These are phyloP conservation scores for Tribolium castaneum DNA, from an alignment of 1,140 invertebrate genomes.

Conservation along the genomic window DNA sequence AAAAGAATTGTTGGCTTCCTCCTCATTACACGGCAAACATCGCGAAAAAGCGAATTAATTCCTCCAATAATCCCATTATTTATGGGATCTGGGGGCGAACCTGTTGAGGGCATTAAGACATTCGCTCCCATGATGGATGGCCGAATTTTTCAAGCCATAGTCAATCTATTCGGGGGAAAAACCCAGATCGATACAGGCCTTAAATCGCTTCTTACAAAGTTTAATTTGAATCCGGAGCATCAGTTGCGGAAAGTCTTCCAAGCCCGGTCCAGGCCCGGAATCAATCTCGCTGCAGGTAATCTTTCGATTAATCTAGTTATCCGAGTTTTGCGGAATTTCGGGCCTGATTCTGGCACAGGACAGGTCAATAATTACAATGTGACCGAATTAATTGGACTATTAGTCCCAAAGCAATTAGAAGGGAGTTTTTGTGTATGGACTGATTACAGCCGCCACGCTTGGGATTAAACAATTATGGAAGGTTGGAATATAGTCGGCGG, in stretches of 20 bases:
- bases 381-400: slow-evolving; percentile 28
- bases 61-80: not conserved
- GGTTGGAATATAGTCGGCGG: too few relatives aligned
- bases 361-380: slow-evolving; percentile 30
- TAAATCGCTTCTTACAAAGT: slow-evolving; percentile 20
- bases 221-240: slow-evolving; percentile 30
- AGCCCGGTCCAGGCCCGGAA: slow-evolving; percentile 7
- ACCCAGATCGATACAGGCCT: not conserved
- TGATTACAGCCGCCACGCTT: not conserved
- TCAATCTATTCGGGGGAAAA: not conserved
- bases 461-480: not conserved
- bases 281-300: slow-evolving; percentile 42
- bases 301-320: slow-evolving; percentile 48
- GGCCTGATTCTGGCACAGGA: slow-evolving; percentile 2
- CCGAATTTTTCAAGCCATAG: not conserved
- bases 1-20: not conserved
- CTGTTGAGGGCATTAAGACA: slow-evolving; percentile 31
- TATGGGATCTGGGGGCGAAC: not conserved
- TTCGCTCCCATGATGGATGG: not conserved
- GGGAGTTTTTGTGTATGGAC: not conserved
- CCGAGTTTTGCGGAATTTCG: slow-evolving; percentile 13
- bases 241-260: slow-evolving; percentile 25
- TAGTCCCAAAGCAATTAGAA: slow-evolving; percentile 24
- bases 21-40: not conserved
- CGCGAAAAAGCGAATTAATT: not conserved